Evolutionary conservation across 53 echinoderm and acorn worm species (phyloP).

Genomic region (Holothuria scabra): DNA sequence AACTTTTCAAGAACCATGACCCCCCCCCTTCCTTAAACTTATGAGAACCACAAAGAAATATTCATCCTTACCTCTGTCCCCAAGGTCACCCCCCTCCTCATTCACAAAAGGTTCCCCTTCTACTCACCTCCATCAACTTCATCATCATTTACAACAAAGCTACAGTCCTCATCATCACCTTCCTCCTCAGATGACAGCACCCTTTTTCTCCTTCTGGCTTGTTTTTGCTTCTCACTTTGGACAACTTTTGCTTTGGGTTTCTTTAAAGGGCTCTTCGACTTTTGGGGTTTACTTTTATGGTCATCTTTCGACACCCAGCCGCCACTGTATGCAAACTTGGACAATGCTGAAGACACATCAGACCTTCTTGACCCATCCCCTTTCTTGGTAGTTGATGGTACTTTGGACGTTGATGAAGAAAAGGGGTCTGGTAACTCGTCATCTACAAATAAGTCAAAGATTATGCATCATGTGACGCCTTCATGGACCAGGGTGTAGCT

Average conservation of each 20-base stretch:
- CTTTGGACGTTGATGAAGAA: neutral
- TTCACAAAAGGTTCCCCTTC: too few species aligned
- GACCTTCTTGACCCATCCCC: neutral
- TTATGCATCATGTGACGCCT: too few species aligned
- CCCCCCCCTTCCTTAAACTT: too few species aligned
- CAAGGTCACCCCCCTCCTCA: too few species aligned
- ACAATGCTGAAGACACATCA: neutral
- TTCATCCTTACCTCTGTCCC: too few species aligned
- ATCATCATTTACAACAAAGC: conserved; percentile 27
- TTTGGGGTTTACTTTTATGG: neutral
- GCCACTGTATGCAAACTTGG: conserved; percentile 24
- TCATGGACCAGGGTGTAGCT: too few species aligned
- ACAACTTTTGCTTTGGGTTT: neutral
- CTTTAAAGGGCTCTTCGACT: neutral
- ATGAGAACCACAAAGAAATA: too few species aligned
- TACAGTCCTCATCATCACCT: conserved; percentile 5
- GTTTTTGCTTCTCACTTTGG: neutral
- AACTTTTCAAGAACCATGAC: too few species aligned
- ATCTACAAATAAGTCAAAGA: neutral
- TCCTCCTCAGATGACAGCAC: neutral
- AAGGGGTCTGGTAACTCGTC: conserved; percentile 19
- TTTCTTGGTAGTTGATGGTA: too few species aligned
- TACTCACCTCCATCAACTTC: neutral
- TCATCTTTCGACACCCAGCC: conserved; percentile 37
- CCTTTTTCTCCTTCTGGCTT: neutral